phyloP scores from a whole-genome alignment of 2,797 vertebrate species.

The Sebastes minor region DNA sequence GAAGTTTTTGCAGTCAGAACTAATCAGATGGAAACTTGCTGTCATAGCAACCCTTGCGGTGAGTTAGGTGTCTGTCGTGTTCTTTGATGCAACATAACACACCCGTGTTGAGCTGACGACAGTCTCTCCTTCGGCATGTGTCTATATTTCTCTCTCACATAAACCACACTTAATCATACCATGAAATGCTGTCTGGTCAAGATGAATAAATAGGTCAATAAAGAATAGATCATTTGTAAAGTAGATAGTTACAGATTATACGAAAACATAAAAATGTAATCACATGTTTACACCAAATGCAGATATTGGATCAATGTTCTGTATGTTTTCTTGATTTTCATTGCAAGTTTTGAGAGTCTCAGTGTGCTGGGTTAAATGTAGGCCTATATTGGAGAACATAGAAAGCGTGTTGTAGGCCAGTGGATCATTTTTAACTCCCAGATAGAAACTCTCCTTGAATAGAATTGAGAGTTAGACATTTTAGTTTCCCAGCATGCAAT shows the following conservation, averaged over 20 bases:
- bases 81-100: not conserved
- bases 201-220: not conserved
- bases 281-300: not conserved
- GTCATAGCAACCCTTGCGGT: not conserved
- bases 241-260: too few species aligned
- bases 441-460: not conserved
- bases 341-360: not conserved
- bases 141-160: not conserved
- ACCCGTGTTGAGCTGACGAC: not conserved
- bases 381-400: not conserved
- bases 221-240: not conserved
- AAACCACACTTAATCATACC: not conserved
- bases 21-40: slow-evolving; percentile 4
- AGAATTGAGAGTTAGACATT: not conserved
- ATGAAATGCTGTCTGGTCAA: not conserved
- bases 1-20: not conserved
- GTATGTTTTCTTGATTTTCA: not conserved
- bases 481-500: not conserved
- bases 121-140: not conserved
- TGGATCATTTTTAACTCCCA: not conserved
- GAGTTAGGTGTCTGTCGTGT: not conserved
- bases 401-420: not conserved
- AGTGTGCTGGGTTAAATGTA: not conserved
- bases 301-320: not conserved
- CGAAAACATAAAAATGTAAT: not conserved